Evolutionary conservation across 2,113 vertebrate species (phyloP), one percentile per base, ranked within the genome.

Genomic region (Morone saxatilis): DNA sequence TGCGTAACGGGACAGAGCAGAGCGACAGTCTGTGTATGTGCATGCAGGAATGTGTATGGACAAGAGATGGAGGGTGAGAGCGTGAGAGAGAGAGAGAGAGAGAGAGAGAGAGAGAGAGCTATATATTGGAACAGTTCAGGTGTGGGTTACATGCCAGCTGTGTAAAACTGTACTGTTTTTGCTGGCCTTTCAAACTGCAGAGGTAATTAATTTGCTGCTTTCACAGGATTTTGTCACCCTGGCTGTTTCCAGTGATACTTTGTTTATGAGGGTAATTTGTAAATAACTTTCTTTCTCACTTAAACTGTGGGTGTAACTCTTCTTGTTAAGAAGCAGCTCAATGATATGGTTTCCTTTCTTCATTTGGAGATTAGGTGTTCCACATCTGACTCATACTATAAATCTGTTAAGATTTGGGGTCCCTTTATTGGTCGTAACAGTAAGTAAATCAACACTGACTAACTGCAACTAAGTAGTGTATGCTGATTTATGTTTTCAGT

Each of bases 1-100:
- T 82, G 86, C 78, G 88, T 86, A 91, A 89, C 88, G 84, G 89
- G 82, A 93, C 86, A 76, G 85, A 93, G 86, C 71, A 65, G 81
- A 84, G 87, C 47, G 19, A 68, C 86, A 75, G 81, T 70, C 47
- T 83, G 50, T 61, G 78, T 86, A 78, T 67, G 74, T 73, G 84
- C 53, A 38, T 54, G 72, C 60, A 31, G 77, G 72, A 50, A 40
- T 62, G 78, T 61, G 60, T 68, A 76, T 1, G 20, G 56, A 56
- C 19, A 36, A 76, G 78, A 71, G 83, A 82, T 75, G 84, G 83
- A 79, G 86, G 81, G 78, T 51, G 25, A 25, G 25, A 25, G 25
- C 25, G 25, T 25, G 25, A 25, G 25, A 25, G 25, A 25, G 25
- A 25, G 25, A 25, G 25, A 25, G 25, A 25, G 25, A 25, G 25